Evolutionary conservation across 2,888 invertebrate genomes (phyloP), one percentile per base, ranked within the genome.

Genomic region (Brachyopa scutellaris): DNA sequence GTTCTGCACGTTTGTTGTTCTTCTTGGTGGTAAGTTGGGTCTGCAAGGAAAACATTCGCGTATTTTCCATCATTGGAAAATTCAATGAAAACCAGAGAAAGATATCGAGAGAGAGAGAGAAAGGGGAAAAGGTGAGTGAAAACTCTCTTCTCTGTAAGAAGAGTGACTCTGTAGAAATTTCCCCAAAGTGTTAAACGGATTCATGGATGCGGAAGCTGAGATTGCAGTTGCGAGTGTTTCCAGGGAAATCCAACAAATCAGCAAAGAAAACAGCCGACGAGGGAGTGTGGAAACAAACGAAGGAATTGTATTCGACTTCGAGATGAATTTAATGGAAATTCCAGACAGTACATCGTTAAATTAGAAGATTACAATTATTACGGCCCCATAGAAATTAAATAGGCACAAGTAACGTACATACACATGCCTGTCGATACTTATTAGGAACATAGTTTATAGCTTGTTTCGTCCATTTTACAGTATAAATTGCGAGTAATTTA

Each of bases 41-140:
- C 47, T 67, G 49, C 49, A 64, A 47, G 38, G 26, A 69, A 62
- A 64, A 45, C 57, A 69, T 26, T 49, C 26, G 45, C 2, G 4
- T 36, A 55, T 80, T 76, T n/a, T 76, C 55, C 64, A 77, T 82
- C 77, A 66, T 40, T 82, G 82, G 82, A 82, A 82, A 33, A 45
- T 51, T 51, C 21, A 64, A 29, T 70, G 69, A 51, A 57, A 74
- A 17, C 26, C 23, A n/a, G 8, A 57, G 40, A 42, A 15, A 69
- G 23, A 15, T n/a, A n/a, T n/a, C n/a, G 29, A 66, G 53, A 42
- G 23, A 13, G 51, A 42, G 55, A 47, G 49, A 33, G 17, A 19
- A 21, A 11, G 49, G 15, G 51, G 3, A 6, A 26, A 6, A 26
- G n/a, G 26, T 26, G 3, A 26, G 26, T 45, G 42, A 42, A 33